Conservation (phyloP, 1,140 invertebrate species). For the Listronotus bonariensis region DNA sequence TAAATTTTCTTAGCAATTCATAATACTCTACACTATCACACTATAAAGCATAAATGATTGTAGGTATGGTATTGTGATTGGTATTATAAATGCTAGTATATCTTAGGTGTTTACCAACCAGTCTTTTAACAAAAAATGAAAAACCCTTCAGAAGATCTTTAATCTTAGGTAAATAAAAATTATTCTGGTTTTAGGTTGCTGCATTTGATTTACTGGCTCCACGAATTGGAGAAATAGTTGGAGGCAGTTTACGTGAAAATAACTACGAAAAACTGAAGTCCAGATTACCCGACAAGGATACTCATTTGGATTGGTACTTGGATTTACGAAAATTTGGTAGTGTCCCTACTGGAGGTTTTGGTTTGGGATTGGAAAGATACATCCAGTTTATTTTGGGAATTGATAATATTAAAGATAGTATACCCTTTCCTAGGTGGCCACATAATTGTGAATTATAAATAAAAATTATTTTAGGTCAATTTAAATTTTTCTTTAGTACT, state of each 20-base stretch:
- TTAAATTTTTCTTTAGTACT: too few species aligned
- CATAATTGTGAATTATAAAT: conserved; percentile 44
- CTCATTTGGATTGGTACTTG: conserved; percentile 84
- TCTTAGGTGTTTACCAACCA: too few species aligned
- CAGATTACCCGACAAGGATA: conserved; percentile 61
- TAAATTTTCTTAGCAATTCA: too few species aligned
- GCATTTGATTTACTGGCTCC: conserved; percentile 90
- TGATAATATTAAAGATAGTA: conserved; percentile 88
- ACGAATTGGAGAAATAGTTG: conserved; percentile 88
- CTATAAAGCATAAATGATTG: too few species aligned
- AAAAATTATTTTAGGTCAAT: too few species aligned
- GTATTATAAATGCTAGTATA: too few species aligned
- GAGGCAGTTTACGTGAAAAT: conserved; percentile 91
- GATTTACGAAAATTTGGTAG: conserved; percentile 88
- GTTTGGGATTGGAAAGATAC: conserved; percentile 92
- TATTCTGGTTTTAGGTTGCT: conserved; percentile 62
- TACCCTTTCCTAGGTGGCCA: conserved; percentile 93
- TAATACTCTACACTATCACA: too few species aligned
- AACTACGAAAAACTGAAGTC: conserved; percentile 67
- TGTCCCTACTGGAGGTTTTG: conserved; percentile 90
- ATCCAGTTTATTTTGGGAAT: conserved; percentile 81
- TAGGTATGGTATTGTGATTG: too few species aligned
- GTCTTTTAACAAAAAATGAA: not conserved
- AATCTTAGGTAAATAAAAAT: not conserved
- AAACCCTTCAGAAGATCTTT: too few species aligned